Conservation (phyloP, 2,113 vertebrate genomes). For the Camelus bactrianus region DNA sequence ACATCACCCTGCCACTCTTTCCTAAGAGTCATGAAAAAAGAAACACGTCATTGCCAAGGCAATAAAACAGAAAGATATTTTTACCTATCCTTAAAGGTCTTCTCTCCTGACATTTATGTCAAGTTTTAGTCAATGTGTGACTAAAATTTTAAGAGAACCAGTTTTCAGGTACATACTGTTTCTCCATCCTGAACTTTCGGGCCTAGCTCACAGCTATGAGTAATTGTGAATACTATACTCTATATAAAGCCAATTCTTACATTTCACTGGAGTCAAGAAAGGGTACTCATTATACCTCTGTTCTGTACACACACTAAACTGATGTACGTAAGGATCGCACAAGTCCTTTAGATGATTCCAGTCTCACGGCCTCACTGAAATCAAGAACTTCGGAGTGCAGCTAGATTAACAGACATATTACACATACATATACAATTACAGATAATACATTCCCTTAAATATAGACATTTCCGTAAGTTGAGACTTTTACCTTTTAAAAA, state of each 20-base stretch:
- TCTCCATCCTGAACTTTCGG: conserved; percentile 25
- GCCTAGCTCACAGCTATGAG: neutral
- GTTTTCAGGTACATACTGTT: conserved; percentile 5
- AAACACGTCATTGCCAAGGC: conserved; percentile 68
- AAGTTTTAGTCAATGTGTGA: conserved; percentile 52
- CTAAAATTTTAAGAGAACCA: conserved; percentile 22
- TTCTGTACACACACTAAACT: neutral
- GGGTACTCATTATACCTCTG: neutral
- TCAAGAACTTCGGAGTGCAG: neutral
- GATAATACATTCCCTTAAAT: neutral
- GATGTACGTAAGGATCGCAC: neutral
- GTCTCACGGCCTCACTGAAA: neutral
- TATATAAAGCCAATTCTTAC: neutral
- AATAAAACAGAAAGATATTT: conserved; percentile 75
- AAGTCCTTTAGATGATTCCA: neutral
- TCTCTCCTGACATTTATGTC: conserved; percentile 34
- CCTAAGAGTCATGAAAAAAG: conserved; percentile 71
- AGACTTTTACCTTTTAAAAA: conserved; percentile 31
- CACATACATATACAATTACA: neutral
- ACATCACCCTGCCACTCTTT: conserved; percentile 65
- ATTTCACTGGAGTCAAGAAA: neutral
- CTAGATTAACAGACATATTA: neutral
- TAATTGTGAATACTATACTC: neutral
- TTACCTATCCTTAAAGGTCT: neutral
- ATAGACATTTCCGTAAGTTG: neutral